Conservation (phyloP, 92 coral and sea anemone species). For the Micromussa lordhowensis region DNA sequence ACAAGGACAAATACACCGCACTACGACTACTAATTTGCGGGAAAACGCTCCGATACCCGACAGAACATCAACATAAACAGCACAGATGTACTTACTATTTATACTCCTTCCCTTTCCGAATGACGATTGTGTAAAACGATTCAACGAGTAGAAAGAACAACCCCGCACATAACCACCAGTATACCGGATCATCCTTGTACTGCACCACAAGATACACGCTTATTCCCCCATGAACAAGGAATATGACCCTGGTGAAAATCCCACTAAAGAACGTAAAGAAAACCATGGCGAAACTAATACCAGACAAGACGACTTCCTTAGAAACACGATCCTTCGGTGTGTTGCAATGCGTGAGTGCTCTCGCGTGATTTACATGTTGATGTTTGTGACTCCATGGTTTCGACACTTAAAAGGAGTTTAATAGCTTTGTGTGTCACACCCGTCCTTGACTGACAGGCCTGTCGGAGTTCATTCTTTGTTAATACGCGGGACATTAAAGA, state of each 20-base stretch:
- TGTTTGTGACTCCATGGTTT: slow-evolving; percentile 40
- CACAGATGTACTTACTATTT: slow-evolving; percentile 85
- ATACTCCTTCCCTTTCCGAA: slow-evolving; percentile 89
- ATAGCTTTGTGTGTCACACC: slow-evolving; percentile 2
- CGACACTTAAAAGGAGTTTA: slow-evolving; percentile 15
- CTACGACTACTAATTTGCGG: not conserved
- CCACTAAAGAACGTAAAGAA: slow-evolving; percentile 82
- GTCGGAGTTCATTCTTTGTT: not conserved
- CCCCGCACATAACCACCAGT: slow-evolving; percentile 90
- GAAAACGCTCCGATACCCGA: not conserved
- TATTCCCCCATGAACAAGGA: slow-evolving; percentile 79
- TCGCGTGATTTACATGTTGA: slow-evolving; percentile 51
- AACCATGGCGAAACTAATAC: slow-evolving; percentile 29
- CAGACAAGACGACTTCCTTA: slow-evolving; percentile 31
- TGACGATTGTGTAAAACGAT: slow-evolving; percentile 86
- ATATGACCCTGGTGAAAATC: slow-evolving; percentile 85
- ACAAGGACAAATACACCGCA: slow-evolving; percentile 5
- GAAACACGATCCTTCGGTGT: slow-evolving; percentile 54
- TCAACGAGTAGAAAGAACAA: slow-evolving; percentile 78
- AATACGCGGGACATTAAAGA: not conserved
- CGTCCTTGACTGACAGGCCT: slow-evolving; percentile 1
- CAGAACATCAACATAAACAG: not conserved
- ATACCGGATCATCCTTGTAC: slow-evolving; percentile 30
- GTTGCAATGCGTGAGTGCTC: slow-evolving; percentile 27
- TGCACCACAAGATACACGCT: slow-evolving; percentile 74